Base-by-base conservation (phyloP, 2,888 invertebrate species). In the Pherbina coryleti region DNA sequence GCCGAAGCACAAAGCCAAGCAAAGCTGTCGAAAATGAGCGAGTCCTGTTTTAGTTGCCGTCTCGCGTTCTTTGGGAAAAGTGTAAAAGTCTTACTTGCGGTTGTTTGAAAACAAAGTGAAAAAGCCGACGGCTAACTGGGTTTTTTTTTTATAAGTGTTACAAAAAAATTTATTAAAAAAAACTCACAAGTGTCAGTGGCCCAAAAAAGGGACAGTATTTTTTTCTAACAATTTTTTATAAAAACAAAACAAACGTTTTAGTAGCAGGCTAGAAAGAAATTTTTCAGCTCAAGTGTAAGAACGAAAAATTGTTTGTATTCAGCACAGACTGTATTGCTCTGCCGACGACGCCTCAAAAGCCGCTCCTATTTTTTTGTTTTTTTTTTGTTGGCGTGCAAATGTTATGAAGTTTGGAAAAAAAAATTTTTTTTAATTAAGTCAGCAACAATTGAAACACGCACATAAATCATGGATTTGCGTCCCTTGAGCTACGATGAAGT, bases 401-500 rank as follows among this genome's bases (percentile, higher is more conserved):
- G 37, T 19, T 19, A 11, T 44, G 2, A 14, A 11, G 1, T 11
- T 44, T 19, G 51, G 11, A 28, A 31, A 53, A 51, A 66, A 51
- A 51, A 17, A n/a, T 53, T 28, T 2, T 11, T 19, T 44, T 37
- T 11, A 22, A 57, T 37, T 14, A 19, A 67, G 5, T n/a, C 31
- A 11, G 25, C 71, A 28, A 25, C 31, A 72, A 73, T 60, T 25
- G 14, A 44, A 7, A 1, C 44, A 44, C 44, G 44, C 44, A 44
- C 44, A 44, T 44, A 77, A 53, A 64, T n/a, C 37, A 89, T 89
- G 89, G 89, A 89, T 82, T 82, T 89, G 72, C 85, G 89, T 66
- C 88, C 89, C 49, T 83, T 89, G 64, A 88, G 87, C 80, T 89
- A 89, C 79, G 89, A 89, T 76, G 89, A 89, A 81, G 83, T 89